Evolutionary conservation across 2,113 vertebrate species (phyloP).

Genomic region (Symphodus melops): DNA sequence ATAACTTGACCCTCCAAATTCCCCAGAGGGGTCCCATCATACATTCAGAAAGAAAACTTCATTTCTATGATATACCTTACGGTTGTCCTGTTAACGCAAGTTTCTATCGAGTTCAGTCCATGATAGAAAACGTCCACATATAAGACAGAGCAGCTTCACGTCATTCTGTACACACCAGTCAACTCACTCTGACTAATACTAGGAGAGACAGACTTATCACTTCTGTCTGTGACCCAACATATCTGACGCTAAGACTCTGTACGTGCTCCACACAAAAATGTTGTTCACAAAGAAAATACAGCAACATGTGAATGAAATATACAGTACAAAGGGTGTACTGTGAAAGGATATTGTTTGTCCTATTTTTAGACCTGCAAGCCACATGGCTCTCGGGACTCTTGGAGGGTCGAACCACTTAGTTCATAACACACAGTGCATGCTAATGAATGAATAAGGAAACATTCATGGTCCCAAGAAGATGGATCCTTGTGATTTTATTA

Average conservation of each 20-base stretch:
- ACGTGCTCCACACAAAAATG: not conserved
- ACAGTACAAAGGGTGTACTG: not conserved
- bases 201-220: conserved; percentile 12
- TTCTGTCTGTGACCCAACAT: conserved; percentile 12
- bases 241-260: not conserved
- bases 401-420: not conserved
- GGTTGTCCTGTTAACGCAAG: not conserved
- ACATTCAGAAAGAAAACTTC: not conserved
- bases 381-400: not conserved
- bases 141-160: conserved; percentile 16
- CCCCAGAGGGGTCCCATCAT: not conserved
- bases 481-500: too few species aligned
- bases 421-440: not conserved
- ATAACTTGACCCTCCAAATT: too few species aligned
- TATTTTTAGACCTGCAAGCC: not conserved
- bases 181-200: not conserved
- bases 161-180: not conserved
- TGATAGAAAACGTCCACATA: not conserved
- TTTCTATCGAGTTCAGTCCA: not conserved
- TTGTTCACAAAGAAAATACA: conserved; percentile 9
- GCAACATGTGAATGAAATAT: conserved; percentile 2
- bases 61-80: not conserved
- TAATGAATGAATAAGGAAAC: too few species aligned
- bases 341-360: not conserved
- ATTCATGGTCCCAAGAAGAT: too few species aligned